These are phyloP conservation scores for Scaptomyza polygonia DNA, from an alignment of 2,888 invertebrate genomes.

Conservation along the genomic window DNA sequence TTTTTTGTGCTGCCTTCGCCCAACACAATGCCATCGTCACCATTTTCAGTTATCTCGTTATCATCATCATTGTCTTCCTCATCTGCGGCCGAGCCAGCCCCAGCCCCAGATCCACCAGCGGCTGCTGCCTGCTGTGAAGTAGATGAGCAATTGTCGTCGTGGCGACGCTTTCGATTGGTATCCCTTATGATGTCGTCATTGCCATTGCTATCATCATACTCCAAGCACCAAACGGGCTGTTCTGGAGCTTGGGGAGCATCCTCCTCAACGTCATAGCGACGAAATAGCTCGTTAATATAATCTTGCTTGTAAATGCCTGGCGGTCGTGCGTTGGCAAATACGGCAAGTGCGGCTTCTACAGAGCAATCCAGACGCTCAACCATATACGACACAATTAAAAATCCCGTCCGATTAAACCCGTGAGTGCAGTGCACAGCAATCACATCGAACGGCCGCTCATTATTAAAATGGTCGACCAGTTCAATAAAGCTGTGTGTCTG, in stretches of 20 bases:
- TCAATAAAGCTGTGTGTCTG: conserved; percentile 93
- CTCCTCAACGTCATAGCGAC: conserved; percentile 90
- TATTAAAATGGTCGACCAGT: conserved; percentile 91
- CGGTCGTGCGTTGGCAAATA: conserved; percentile 90
- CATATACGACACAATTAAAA: conserved; percentile 95
- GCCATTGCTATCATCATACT: conserved; percentile 85
- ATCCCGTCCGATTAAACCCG: conserved; percentile 99
- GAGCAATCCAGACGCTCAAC: conserved; percentile 93
- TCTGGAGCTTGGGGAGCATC: conserved; percentile 90
- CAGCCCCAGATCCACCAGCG: conserved; percentile 23
- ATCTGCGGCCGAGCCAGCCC: conserved; percentile 20
- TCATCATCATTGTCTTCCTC: conserved; percentile 51
- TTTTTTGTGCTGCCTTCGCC: conserved; percentile 76
- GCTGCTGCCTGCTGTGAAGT: conserved; percentile 62
- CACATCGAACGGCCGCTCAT: conserved; percentile 90
- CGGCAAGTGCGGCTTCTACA: conserved; percentile 92
- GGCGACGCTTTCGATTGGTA: conserved; percentile 57
- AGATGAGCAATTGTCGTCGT: conserved; percentile 66
- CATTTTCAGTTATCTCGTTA: conserved; percentile 34
- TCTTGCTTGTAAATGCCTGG: conserved; percentile 99
- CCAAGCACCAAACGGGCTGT: conserved; percentile 95
- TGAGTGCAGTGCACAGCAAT: conserved; percentile 96
- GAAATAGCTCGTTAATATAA: conserved; percentile 94
- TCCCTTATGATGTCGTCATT: conserved; percentile 60
- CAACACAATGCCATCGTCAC: conserved; percentile 50